phyloP scores from a whole-genome alignment of 2,888 invertebrate genomes.

The Harmothoe impar region DNA sequence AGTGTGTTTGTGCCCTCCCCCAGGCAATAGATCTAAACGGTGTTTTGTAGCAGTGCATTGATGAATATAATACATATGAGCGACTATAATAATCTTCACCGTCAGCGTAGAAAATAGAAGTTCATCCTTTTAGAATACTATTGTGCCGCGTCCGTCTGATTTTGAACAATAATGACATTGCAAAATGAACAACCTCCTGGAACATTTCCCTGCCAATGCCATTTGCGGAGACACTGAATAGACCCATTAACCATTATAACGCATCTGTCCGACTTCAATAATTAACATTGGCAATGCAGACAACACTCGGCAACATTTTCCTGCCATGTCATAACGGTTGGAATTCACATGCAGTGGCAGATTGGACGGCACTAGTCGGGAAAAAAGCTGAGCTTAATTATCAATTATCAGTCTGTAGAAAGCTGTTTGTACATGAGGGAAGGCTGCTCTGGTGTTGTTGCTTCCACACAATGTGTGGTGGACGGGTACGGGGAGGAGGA shows the following conservation, averaged over 20 bases:
- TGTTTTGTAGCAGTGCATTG: too few species aligned
- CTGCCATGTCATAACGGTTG: neutral
- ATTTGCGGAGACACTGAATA: too few species aligned
- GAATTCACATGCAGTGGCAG: slow-evolving; percentile 22
- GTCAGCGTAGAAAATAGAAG: too few species aligned
- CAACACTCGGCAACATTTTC: neutral
- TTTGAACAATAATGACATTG: too few species aligned
- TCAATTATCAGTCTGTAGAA: neutral
- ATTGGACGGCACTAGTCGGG: neutral
- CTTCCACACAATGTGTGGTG: neutral
- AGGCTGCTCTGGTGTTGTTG: neutral
- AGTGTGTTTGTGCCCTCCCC: too few species aligned
- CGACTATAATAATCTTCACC: too few species aligned
- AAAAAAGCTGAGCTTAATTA: neutral
- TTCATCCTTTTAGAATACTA: too few species aligned
- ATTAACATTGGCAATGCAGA: slow-evolving; percentile 3
- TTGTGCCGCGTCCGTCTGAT: too few species aligned
- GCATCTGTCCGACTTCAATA: slow-evolving; percentile 10
- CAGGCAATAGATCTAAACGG: too few species aligned
- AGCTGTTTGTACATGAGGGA: neutral
- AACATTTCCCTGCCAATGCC: too few species aligned
- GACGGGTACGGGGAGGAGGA: neutral
- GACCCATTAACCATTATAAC: neutral
- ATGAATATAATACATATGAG: too few species aligned
- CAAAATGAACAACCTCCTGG: too few species aligned